Percentiles rank a stretch among this genome's conserved stretches.
These are phyloP conservation scores for Crossaster papposus DNA, from an alignment of 53 echinoderm and acorn worm genomes.

Conservation along the genomic window DNA sequence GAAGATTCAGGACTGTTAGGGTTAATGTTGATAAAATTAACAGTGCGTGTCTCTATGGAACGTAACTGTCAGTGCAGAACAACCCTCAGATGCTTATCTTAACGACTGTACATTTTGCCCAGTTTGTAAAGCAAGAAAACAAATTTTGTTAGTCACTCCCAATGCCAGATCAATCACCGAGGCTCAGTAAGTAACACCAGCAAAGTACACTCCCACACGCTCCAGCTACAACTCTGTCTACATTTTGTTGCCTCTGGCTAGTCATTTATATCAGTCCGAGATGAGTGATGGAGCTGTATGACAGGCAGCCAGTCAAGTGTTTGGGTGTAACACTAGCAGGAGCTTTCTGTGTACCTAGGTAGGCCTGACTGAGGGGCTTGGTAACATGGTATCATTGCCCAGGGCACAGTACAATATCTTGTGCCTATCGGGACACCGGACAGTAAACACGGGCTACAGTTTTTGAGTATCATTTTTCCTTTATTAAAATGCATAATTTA, in stretches of 20 bases:
- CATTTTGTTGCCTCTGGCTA: constrained; percentile 2
- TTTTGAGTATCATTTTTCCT: neutral
- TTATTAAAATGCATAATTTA: neutral
- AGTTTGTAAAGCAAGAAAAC: neutral
- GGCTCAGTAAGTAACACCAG: neutral
- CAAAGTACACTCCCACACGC: neutral
- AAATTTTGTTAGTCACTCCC: neutral
- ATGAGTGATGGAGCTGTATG: constrained; percentile 11
- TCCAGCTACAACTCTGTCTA: neutral
- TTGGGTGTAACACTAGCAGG: neutral
- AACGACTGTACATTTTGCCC: neutral
- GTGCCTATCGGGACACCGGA: neutral
- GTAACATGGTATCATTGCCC: neutral
- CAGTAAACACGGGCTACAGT: neutral
- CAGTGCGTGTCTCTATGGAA: neutral
- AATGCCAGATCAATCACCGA: neutral
- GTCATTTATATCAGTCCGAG: constrained; percentile 15
- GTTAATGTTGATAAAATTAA: neutral
- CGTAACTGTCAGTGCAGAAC: neutral
- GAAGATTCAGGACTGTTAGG: neutral
- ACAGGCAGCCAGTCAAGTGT: constrained; percentile 10
- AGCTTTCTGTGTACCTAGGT: neutral
- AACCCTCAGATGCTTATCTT: neutral
- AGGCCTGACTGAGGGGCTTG: neutral
- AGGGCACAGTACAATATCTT: neutral